Evolutionary conservation across 2,113 vertebrate species (phyloP), one percentile per base, ranked within the genome.

Genomic region (Actinemys pallida): DNA sequence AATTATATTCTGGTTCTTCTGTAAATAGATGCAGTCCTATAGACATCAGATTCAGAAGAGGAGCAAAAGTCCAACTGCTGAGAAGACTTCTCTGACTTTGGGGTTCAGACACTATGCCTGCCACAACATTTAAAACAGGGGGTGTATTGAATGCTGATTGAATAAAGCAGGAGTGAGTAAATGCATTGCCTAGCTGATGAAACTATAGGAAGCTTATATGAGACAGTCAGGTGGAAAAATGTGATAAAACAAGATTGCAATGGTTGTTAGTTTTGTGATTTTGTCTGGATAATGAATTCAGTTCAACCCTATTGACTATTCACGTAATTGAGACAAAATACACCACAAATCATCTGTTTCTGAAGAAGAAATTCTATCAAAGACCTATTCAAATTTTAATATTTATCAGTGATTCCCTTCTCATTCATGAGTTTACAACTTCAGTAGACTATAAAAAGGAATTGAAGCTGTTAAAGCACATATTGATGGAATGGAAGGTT

Each of bases 71-170:
- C 81, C 2, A 16, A 2, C 78, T 31, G 25, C 1, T 1, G 39
- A 5, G 1, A 54, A 6, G 5, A 39, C 27, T 81, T 59, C 88
- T 1, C 54, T 87, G 2, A 20, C 5, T 53, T 57, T 50, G 47
- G 69, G 50, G 47, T 47, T 12, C 49, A 0, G 0, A 84, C 7
- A 81, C 42, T 65, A n/a, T 75, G 16, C 8, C 0, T 1, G 72
- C 7, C 31, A 84, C 35, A 1, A 0, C 1, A 1, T 1, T 16
- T 86, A 79, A 59, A 0, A 35, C 6, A n/a, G 14, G 35, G 31
- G 72, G 86, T 83, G 14, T 5, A 65, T 75, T 90, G n/a, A n/a
- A 57, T 47, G 31, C 62, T 83, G 35, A 17, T 8, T 82, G 25
- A 90, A 80, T 53, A 69, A 76, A 25, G 42, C 22, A 65, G 22